Conservation (phyloP, 2,113 vertebrate species). For the Manacus vitellinus region DNA sequence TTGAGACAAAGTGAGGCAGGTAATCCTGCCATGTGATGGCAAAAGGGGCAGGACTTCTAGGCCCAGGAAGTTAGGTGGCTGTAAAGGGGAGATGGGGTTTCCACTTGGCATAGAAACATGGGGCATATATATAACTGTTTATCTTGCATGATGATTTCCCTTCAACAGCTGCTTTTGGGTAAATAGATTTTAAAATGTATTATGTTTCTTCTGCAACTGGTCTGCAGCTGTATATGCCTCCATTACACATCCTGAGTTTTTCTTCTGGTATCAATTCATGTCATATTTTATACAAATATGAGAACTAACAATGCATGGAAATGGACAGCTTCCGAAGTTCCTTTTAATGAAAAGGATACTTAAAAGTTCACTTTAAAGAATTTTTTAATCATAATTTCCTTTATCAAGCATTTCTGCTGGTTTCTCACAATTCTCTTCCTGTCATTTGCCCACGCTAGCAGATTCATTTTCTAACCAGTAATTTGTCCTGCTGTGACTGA, state of each 20-base stretch:
- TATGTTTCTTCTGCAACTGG: neutral
- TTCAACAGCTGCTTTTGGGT: neutral
- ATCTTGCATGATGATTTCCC: neutral
- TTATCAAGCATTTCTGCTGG: neutral
- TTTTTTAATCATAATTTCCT: neutral
- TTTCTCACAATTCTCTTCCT: neutral
- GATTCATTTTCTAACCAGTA: neutral
- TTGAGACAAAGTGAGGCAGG: neutral
- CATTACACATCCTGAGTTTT: neutral
- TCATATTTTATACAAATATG: neutral
- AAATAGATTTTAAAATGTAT: neutral
- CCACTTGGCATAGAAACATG: fast-evolving
- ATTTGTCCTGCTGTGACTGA: neutral
- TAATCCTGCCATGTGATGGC: neutral
- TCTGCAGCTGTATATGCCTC: neutral
- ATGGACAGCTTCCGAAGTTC: neutral
- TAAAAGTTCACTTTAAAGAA: neutral
- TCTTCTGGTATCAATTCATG: neutral
- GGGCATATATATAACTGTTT: neutral
- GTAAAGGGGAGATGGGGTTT: neutral
- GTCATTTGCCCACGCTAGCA: neutral
- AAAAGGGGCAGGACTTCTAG: neutral
- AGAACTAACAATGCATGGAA: neutral
- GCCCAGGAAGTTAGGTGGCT: neutral
- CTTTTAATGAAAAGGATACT: neutral